These are phyloP conservation scores for Molothrus aeneus DNA, from an alignment of 2,797 vertebrate species.

Conservation along the genomic window DNA sequence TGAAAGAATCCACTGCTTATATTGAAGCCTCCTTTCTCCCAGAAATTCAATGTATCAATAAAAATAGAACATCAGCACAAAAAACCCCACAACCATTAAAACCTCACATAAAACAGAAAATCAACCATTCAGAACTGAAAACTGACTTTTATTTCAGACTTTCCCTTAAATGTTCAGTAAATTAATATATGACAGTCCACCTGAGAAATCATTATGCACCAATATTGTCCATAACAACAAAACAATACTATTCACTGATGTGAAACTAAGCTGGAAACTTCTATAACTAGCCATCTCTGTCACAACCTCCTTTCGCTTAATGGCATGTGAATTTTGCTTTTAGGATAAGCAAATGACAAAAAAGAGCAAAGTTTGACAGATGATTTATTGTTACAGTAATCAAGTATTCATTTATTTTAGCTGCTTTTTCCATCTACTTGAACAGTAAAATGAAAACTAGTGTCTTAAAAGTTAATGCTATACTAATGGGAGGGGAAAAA, in stretches of 20 bases:
- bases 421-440: background rate
- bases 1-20: slow-evolving; percentile 62
- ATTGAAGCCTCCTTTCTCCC: slow-evolving; percentile 48
- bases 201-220: background rate
- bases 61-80: slow-evolving; percentile 36
- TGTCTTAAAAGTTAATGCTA: background rate
- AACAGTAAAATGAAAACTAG: background rate
- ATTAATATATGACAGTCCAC: background rate
- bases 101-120: background rate
- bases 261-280: background rate
- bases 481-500: background rate
- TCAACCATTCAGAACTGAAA: background rate
- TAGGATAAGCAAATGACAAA: background rate
- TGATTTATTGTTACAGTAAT: background rate
- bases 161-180: background rate
- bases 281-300: background rate
- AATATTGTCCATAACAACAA: background rate
- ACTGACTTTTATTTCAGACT: slow-evolving; percentile 6
- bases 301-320: background rate
- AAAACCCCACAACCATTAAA: background rate
- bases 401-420: background rate
- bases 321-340: background rate
- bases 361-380: background rate
- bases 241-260: background rate
- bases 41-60: slow-evolving; percentile 63